Conservation (phyloP, 2,888 invertebrate genomes). For the Pachymerium ferrugineum region DNA sequence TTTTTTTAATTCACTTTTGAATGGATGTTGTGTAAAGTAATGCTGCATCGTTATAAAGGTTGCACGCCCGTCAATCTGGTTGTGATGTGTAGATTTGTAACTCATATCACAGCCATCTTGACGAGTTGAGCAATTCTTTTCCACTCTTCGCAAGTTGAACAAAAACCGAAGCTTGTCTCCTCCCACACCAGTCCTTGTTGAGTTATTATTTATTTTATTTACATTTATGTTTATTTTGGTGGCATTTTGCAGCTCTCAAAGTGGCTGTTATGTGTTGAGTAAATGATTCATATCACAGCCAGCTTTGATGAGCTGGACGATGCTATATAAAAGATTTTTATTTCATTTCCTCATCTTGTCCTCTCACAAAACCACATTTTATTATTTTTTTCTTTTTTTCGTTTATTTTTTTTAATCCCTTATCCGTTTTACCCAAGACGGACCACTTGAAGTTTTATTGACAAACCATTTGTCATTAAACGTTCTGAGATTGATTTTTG, state of each 20-base stretch:
- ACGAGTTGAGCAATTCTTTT: conserved; percentile 38
- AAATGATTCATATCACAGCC: conserved; percentile 86
- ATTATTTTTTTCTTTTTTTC: not conserved
- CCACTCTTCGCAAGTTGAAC: not conserved
- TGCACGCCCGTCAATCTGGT: conserved; percentile 37
- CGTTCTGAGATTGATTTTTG: not conserved
- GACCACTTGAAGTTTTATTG: too few species aligned
- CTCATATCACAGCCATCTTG: conserved; percentile 47
- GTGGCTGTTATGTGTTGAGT: conserved; percentile 74
- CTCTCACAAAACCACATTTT: not conserved
- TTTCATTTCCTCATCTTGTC: not conserved
- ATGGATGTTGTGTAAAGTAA: not conserved
- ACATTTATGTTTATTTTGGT: conserved; percentile 3
- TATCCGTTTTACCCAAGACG: too few species aligned
- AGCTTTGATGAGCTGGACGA: conserved; percentile 81
- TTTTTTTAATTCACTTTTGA: conserved; percentile 4
- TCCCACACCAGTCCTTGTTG: not conserved
- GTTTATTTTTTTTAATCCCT: not conserved
- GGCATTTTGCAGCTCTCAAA: conserved; percentile 56
- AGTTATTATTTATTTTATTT: not conserved
- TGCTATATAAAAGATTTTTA: conserved; percentile 17
- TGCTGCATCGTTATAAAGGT: conserved; percentile 30
- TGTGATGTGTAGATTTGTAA: conserved; percentile 36
- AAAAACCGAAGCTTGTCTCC: not conserved
- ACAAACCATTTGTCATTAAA: not conserved